phyloP scores from a whole-genome alignment of 2,888 invertebrate species.

The Melieria picta region DNA sequence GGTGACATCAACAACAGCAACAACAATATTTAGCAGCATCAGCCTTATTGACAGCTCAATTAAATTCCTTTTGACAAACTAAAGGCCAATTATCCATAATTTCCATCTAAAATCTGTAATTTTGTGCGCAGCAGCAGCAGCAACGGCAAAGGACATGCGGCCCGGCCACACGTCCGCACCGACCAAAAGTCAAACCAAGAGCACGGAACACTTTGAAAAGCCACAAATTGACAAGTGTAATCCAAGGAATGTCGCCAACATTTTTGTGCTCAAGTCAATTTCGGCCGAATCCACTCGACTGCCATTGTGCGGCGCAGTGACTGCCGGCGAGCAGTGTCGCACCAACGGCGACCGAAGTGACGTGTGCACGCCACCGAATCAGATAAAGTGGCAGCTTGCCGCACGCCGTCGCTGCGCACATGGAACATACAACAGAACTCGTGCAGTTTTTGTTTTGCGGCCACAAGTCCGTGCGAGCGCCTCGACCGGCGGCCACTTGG shows the following conservation, averaged over 20 bases:
- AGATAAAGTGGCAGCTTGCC: constrained; percentile 26
- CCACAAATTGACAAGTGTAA: constrained; percentile 52
- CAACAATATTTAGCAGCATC: neutral
- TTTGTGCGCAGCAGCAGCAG: constrained; percentile 1
- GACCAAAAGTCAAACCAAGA: constrained; percentile 17
- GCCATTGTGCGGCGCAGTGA: neutral
- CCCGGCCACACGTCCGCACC: neutral
- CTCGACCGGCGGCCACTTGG: no score
- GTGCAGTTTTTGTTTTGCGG: neutral
- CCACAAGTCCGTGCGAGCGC: no score
- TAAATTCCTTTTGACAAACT: constrained; percentile 42
- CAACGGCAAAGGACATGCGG: no score
- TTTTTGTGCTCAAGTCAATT: constrained; percentile 30
- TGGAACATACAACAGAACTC: constrained; percentile 18
- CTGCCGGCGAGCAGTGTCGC: constrained; percentile 11
- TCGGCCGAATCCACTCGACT: constrained; percentile 16
- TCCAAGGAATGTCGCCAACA: constrained; percentile 42
- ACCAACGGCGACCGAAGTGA: neutral
- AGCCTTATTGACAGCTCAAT: constrained; percentile 45
- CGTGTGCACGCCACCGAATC: constrained; percentile 25
- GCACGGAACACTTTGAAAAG: constrained; percentile 36
- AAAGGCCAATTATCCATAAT: constrained; percentile 45
- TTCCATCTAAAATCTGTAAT: constrained; percentile 33
- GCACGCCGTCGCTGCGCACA: no score
- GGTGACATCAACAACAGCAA: no score